phyloP scores from a whole-genome alignment of 2,113 vertebrate genomes.

The Myotis brandtii region DNA sequence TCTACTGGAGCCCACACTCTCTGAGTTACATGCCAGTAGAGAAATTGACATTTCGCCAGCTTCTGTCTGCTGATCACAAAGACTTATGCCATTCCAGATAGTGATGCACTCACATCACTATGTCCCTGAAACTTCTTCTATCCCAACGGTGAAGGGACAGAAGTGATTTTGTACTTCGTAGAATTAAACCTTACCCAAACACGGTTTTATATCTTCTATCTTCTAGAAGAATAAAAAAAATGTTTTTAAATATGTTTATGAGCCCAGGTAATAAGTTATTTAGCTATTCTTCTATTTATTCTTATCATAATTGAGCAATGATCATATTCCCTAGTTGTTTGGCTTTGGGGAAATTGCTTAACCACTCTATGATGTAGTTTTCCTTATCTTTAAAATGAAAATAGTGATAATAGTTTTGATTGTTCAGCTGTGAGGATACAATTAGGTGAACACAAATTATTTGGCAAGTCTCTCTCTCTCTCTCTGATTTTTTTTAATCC shows the following conservation, averaged over 20 bases:
- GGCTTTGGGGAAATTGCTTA: neutral
- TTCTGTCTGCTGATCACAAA: neutral
- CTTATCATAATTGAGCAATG: neutral
- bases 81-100: neutral
- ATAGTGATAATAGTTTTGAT: neutral
- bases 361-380: neutral
- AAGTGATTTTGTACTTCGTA: neutral
- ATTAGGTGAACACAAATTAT: neutral
- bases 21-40: neutral
- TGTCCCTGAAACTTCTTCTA: neutral
- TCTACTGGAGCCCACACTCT: neutral
- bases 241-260: neutral
- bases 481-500: neutral
- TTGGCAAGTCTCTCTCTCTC: neutral
- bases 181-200: neutral
- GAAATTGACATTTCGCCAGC: neutral
- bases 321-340: neutral
- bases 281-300: neutral
- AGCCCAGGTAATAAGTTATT: neutral
- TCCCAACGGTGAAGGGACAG: neutral
- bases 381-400: neutral
- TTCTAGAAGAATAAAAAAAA: neutral
- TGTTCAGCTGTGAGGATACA: neutral
- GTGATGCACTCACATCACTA: accelerated
- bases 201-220: neutral